Evolutionary conservation across 2,888 invertebrate species (phyloP).

Genomic region (Parascotia fuliginaria): DNA sequence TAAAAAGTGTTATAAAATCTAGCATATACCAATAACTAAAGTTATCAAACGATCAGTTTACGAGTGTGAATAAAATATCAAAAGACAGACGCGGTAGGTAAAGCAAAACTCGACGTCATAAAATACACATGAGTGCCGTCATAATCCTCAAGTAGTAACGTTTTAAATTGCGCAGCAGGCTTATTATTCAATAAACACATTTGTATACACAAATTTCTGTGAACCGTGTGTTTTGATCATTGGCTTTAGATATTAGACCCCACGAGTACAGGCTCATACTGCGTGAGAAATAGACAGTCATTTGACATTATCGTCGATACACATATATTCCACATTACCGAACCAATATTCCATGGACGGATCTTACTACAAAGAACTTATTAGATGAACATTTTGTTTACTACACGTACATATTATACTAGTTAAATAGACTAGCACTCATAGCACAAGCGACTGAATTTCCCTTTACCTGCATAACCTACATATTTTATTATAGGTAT

Average conservation of each 20-base stretch:
- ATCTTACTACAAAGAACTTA: slow-evolving; percentile 41
- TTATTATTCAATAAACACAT: slow-evolving; percentile 75
- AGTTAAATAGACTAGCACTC: slow-evolving; percentile 37
- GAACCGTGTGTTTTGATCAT: slow-evolving; percentile 72
- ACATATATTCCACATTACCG: slow-evolving; percentile 59
- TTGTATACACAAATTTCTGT: slow-evolving; percentile 68
- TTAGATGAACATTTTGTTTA: slow-evolving; percentile 50
- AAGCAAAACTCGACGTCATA: slow-evolving; percentile 54
- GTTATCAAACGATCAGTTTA: slow-evolving; percentile 54
- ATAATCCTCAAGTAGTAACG: slow-evolving; percentile 59
- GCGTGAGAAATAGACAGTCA: slow-evolving; percentile 75
- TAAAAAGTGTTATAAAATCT: slow-evolving; percentile 15
- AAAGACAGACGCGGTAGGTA: slow-evolving; percentile 44
- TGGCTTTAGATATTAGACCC: slow-evolving; percentile 73
- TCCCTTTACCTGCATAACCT: background rate
- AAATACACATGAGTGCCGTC: slow-evolving; percentile 58
- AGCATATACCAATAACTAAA: slow-evolving; percentile 25
- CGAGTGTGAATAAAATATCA: slow-evolving; percentile 59
- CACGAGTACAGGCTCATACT: slow-evolving; percentile 70
- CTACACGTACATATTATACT: slow-evolving; percentile 29
- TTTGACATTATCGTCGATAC: slow-evolving; percentile 73
- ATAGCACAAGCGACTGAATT: no score
- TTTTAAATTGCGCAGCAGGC: slow-evolving; percentile 66
- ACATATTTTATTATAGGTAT: slow-evolving; percentile 16
- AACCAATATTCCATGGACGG: slow-evolving; percentile 55